Evolutionary conservation across 2,797 vertebrate genomes (phyloP).

Genomic region (Tangara arthus): DNA sequence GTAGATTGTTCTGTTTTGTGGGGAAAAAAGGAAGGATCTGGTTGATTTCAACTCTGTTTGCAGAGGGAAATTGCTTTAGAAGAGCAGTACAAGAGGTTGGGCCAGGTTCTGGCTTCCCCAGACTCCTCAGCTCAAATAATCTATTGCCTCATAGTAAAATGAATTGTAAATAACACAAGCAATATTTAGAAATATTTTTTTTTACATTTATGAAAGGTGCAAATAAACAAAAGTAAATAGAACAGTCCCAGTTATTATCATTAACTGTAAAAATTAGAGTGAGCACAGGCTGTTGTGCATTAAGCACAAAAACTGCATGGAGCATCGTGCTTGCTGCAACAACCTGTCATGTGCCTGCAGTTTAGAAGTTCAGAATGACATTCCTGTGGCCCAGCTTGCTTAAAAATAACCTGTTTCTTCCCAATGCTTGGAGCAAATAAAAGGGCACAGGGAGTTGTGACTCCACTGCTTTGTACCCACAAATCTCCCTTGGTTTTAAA

Average conservation of each 20-base stretch:
- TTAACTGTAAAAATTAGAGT: not conserved
- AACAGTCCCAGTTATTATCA: not conserved
- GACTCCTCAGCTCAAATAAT: not conserved
- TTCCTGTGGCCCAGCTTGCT: not conserved
- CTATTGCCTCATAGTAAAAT: not conserved
- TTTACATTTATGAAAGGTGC: not conserved
- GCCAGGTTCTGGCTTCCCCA: not conserved
- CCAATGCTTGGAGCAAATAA: not conserved
- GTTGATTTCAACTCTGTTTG: slow-evolving; percentile 1
- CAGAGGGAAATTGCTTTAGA: not conserved
- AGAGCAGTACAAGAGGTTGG: not conserved
- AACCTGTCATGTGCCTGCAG: not conserved
- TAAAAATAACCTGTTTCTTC: slow-evolving; percentile 22
- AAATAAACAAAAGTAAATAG: not conserved
- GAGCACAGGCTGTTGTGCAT: not conserved
- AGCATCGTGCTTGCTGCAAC: not conserved
- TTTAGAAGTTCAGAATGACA: not conserved
- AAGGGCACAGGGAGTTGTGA: not conserved
- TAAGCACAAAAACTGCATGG: not conserved
- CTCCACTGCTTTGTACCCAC: not conserved
- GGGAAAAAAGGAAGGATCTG: fast-evolving
- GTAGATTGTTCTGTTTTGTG: slow-evolving; percentile 58
- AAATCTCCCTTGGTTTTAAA: not conserved
- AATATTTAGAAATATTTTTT: not conserved
- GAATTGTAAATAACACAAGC: not conserved